Percentiles rank a stretch among this genome's conserved stretches.
Conservation (phyloP, 1,140 invertebrate genomes). For the Onthophagus taurus region DNA sequence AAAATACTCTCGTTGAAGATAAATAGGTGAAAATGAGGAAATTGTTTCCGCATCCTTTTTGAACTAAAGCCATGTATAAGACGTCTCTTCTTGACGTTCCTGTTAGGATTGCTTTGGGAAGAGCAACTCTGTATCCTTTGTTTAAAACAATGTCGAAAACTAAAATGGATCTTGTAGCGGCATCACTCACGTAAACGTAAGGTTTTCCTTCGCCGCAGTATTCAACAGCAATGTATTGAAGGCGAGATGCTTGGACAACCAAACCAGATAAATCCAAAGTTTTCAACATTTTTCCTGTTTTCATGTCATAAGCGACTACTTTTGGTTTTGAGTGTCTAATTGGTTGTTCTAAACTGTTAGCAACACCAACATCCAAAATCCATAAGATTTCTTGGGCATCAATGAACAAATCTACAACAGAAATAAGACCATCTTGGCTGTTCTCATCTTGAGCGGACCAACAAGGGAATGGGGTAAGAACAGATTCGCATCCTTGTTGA, state of each 20-base stretch:
- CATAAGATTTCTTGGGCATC: constrained; percentile 54
- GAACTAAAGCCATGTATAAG: constrained; percentile 45
- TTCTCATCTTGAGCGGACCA: constrained; percentile 54
- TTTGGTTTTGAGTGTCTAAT: constrained; percentile 51
- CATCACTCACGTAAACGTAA: constrained; percentile 22
- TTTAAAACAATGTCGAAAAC: constrained; percentile 45
- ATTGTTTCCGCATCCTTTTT: constrained; percentile 41
- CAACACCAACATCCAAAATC: constrained; percentile 56
- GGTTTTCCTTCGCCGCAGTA: constrained; percentile 32
- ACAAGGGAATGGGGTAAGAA: constrained; percentile 49
- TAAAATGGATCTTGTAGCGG: constrained; percentile 46
- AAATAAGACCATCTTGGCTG: constrained; percentile 50
- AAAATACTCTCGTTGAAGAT: constrained; percentile 44
- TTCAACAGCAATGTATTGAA: constrained; percentile 56
- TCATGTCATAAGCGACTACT: constrained; percentile 51
- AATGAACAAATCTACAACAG: constrained; percentile 48
- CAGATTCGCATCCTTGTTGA: constrained; percentile 37
- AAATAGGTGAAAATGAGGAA: constrained; percentile 51
- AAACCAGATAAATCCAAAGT: constrained; percentile 47
- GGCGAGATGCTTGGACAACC: constrained; percentile 42
- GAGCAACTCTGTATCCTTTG: constrained; percentile 45
- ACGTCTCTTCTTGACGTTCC: constrained; percentile 39
- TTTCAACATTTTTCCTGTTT: constrained; percentile 50
- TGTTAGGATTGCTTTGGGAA: constrained; percentile 42
- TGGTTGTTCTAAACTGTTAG: constrained; percentile 48